phyloP scores from a whole-genome alignment of 1,140 invertebrate genomes.

The Wasmannia auropunctata region DNA sequence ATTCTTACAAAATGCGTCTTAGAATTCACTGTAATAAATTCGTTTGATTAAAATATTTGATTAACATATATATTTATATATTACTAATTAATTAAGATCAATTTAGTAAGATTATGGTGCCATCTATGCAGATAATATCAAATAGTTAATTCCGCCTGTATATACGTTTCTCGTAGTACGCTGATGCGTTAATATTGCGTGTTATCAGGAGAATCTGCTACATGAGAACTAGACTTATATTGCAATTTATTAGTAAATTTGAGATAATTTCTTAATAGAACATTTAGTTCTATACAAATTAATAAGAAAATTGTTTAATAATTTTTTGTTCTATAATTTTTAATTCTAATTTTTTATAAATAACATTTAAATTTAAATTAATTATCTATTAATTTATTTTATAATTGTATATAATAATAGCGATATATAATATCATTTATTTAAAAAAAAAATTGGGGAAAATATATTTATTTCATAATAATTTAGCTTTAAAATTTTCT shows the following conservation, averaged over 20 bases:
- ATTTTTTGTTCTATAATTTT: not conserved
- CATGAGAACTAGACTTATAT: too few species aligned
- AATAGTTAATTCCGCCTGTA: conserved; percentile 11
- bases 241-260: not conserved
- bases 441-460: too few species aligned
- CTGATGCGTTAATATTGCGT: not conserved
- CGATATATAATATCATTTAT: too few species aligned
- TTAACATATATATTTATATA: not conserved
- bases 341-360: not conserved
- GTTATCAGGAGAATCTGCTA: not conserved
- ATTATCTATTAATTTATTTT: too few species aligned
- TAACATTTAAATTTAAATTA: too few species aligned
- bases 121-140: conserved; percentile 8
- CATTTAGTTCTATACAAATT: not conserved
- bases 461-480: too few species aligned
- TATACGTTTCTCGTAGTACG: not conserved
- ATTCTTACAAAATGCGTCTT: not conserved
- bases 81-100: not conserved
- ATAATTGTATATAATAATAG: too few species aligned
- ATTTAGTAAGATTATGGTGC: not conserved
- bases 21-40: not conserved
- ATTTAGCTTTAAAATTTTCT: too few species aligned
- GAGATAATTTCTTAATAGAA: not conserved
- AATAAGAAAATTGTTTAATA: not conserved
- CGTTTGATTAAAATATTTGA: not conserved